A percentile compares a stretch with the other conserved stretches of the same genome.
Evolutionary conservation across 2,888 invertebrate genomes (phyloP).

Genomic region (Sminthurinus aureus): DNA sequence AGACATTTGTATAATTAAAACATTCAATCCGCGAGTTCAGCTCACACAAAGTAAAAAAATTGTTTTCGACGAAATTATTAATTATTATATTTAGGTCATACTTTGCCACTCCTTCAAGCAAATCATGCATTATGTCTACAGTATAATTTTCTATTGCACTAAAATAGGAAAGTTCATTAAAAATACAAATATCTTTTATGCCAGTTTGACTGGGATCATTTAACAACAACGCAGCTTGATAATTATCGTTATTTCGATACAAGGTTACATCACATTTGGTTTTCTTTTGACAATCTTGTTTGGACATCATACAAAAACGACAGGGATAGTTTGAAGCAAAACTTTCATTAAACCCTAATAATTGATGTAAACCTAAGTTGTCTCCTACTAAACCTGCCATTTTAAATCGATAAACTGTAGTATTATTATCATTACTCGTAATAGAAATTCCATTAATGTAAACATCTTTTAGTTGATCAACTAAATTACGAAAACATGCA

Average conservation of each 20-base stretch:
- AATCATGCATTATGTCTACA: constrained; percentile 24
- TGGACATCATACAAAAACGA: constrained; percentile 34
- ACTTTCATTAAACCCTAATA: constrained; percentile 32
- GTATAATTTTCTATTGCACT: constrained; percentile 5
- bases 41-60: neutral
- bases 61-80: neutral
- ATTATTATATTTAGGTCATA: constrained; percentile 13
- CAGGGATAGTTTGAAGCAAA: constrained; percentile 42
- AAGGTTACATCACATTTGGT: neutral
- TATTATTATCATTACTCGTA: too few species aligned
- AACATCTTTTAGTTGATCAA: neutral
- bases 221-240: neutral
- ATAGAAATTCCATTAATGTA: neutral
- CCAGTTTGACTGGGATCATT: neutral
- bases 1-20: neutral
- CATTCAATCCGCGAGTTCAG: neutral
- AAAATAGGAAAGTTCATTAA: constrained; percentile 2
- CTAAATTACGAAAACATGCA: neutral
- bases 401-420: neutral
- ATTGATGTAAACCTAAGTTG: constrained; percentile 38
- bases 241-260: neutral
- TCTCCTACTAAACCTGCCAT: constrained; percentile 30
- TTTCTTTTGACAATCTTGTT: constrained; percentile 13
- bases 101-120: neutral
- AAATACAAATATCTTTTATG: neutral